A percentile compares a stretch with the other conserved stretches of the same genome.
Evolutionary conservation across 2,888 invertebrate genomes (phyloP).

Genomic region (Brachyptera putata): DNA sequence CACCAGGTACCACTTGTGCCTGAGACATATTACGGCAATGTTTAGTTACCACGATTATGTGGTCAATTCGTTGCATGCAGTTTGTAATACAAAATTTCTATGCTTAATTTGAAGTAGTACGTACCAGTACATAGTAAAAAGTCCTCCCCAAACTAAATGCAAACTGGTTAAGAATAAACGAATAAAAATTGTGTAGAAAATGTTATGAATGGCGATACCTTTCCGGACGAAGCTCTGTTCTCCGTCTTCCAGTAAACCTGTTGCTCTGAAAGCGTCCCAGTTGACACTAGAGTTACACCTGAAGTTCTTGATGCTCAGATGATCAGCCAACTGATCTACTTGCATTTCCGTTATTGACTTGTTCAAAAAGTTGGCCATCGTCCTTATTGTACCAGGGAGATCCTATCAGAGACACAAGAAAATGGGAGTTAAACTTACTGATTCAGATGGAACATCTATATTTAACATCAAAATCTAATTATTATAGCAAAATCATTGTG

Average conservation of each 20-base stretch:
- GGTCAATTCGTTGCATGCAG: no score
- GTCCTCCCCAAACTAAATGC: no score
- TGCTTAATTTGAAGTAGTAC: no score
- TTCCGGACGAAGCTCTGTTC: constrained; percentile 64
- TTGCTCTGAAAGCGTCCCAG: constrained; percentile 57
- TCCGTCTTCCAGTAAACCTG: constrained; percentile 55
- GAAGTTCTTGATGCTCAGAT: constrained; percentile 78
- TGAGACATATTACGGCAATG: no score
- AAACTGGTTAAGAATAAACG: no score
- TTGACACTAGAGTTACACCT: constrained; percentile 77
- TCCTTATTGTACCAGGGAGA: constrained; percentile 53
- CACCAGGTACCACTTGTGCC: constrained; percentile 62
- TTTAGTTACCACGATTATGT: no score
- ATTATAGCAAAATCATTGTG: no score
- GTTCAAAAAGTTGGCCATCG: constrained; percentile 59
- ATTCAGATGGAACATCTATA: no score
- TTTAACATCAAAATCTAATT: no score
- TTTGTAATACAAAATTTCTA: no score
- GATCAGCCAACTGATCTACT: constrained; percentile 58
- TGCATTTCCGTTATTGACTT: constrained; percentile 48
- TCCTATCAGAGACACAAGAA: constrained; percentile 49
- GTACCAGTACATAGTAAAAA: no score
- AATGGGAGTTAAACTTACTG: neutral
- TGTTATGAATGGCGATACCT: constrained; percentile 52
- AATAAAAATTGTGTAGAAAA: no score